Evolutionary conservation across 2,113 vertebrate genomes (phyloP).

Genomic region (Desmodus rotundus): DNA sequence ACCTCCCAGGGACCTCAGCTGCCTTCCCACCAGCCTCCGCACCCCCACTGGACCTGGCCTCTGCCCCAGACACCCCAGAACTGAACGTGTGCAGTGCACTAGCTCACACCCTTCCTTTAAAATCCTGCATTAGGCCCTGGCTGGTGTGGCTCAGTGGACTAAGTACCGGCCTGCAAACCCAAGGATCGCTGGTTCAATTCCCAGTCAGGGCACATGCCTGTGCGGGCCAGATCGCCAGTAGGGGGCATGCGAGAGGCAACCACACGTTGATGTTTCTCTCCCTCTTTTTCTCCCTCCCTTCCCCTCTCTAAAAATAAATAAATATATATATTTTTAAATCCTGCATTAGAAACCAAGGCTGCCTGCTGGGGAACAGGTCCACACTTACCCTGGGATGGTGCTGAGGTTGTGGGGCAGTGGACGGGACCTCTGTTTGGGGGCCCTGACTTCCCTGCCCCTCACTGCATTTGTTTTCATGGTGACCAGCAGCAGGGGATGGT

Average conservation of each 20-base stretch:
- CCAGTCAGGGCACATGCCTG: no score
- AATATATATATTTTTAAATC: no score
- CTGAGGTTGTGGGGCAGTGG: neutral
- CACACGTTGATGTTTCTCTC: no score
- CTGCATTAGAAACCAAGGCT: no score
- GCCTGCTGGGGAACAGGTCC: neutral
- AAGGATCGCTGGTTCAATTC: no score
- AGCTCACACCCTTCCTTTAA: neutral
- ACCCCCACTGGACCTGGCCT: neutral
- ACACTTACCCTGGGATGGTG: neutral
- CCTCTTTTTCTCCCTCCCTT: no score
- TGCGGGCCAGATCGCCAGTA: no score
- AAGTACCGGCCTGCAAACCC: no score
- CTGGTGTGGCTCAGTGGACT: no score
- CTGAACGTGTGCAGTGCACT: fast-evolving
- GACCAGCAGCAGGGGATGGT: fast-evolving
- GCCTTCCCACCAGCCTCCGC: neutral
- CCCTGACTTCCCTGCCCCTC: neutral
- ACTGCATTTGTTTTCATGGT: neutral
- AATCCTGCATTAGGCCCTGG: neutral
- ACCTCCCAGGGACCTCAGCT: no score
- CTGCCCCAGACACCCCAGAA: neutral
- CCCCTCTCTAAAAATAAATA: no score
- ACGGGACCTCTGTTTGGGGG: neutral
- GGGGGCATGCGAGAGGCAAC: no score